These are phyloP conservation scores for Habrosyne pyritoides DNA, from an alignment of 2,888 invertebrate genomes.

Conservation along the genomic window DNA sequence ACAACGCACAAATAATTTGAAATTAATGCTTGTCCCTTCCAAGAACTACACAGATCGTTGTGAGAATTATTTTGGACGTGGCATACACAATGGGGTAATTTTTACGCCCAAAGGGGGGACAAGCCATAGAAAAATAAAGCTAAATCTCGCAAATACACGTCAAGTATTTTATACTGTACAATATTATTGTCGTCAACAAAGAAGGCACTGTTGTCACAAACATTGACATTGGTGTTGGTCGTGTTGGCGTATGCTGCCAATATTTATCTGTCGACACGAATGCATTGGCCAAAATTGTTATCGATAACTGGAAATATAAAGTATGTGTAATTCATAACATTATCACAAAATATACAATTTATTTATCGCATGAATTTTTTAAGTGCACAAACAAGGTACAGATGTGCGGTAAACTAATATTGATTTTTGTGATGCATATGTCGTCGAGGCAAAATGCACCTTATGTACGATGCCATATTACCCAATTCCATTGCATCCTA, in stretches of 20 bases:
- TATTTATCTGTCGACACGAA: background rate
- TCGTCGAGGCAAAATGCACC: too few relatives aligned
- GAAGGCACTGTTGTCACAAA: background rate
- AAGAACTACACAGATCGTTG: background rate
- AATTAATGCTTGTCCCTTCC: too few relatives aligned
- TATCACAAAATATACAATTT: background rate
- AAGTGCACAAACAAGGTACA: too few relatives aligned
- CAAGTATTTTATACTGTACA: background rate
- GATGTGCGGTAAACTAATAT: too few relatives aligned
- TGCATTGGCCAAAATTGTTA: background rate
- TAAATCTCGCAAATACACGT: constrained; percentile 11
- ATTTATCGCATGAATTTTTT: too few relatives aligned
- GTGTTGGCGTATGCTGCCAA: background rate
- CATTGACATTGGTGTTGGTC: background rate
- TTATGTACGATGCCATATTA: too few relatives aligned
- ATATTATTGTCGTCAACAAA: background rate
- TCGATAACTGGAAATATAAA: background rate
- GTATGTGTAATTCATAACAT: background rate
- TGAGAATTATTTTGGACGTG: background rate
- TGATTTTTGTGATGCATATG: too few relatives aligned
- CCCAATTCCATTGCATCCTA: too few relatives aligned
- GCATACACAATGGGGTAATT: too few relatives aligned
- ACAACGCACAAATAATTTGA: too few relatives aligned
- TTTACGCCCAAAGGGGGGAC: too few relatives aligned
- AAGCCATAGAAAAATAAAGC: constrained; percentile 20